Conservation (phyloP, 2,888 invertebrate genomes). For the Timandra comae region DNA sequence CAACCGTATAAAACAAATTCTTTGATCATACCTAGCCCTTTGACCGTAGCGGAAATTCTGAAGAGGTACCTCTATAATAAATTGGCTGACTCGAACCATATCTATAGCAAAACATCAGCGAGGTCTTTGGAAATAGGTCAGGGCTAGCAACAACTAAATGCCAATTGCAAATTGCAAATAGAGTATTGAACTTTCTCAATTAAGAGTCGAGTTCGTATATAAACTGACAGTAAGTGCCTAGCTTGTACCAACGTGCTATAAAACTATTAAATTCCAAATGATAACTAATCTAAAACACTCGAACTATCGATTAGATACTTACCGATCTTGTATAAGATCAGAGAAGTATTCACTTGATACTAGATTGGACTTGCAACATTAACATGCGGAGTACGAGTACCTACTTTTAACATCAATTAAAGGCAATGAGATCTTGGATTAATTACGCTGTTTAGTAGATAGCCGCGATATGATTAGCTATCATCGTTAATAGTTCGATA, state of each 20-base stretch:
- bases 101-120: constrained; percentile 44
- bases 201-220: background rate
- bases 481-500: constrained; percentile 31
- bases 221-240: background rate
- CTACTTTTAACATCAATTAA: constrained; percentile 27
- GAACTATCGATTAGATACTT: too few relatives aligned
- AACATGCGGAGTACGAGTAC: too few relatives aligned
- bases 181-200: constrained; percentile 7
- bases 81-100: constrained; percentile 38
- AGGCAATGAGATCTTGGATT: constrained; percentile 25
- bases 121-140: constrained; percentile 55
- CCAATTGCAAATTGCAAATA: constrained; percentile 25
- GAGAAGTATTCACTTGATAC: too few relatives aligned
- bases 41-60: constrained; percentile 18
- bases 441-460: constrained; percentile 22
- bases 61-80: constrained; percentile 28
- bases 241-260: too few relatives aligned
- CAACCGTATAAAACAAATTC: too few relatives aligned
- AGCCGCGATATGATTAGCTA: constrained; percentile 14
- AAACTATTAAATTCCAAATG: too few relatives aligned
- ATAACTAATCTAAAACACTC: too few relatives aligned
- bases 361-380: too few relatives aligned
- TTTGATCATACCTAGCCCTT: constrained; percentile 20
- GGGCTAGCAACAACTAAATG: constrained; percentile 38
- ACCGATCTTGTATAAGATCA: too few relatives aligned